Evolutionary conservation across 2,113 vertebrate species (phyloP), one percentile per base, ranked within the genome.

Genomic region (Buteo buteo): DNA sequence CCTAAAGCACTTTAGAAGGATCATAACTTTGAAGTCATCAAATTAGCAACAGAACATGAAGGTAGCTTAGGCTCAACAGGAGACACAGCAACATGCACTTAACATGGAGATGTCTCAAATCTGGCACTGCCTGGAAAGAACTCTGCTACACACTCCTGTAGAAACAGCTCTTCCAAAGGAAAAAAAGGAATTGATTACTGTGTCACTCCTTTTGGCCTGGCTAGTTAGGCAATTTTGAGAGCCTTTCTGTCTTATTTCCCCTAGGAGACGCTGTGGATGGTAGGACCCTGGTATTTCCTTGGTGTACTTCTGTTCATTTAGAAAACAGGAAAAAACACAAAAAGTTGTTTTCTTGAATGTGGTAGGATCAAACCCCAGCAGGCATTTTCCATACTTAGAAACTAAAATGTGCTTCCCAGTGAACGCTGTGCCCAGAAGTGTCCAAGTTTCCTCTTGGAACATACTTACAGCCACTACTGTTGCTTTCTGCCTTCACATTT

Each of bases 271-370:
- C 29, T 81, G 29, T 15, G 82, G 45, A 7, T 77, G 50, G 19
- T 25, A 59, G 49, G 21, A 86, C 11, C 3, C 29, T 42, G 14
- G 14, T 32, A 59, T 82, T 87, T 66, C 24, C 77, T 66, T 45
- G 24, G 21, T 70, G 25, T 7, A 6, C 54, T 71, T 64, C 25
- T 59, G 17, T 59, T 78, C 16, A 25, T 81, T 66, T 78, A 77
- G 29, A 58, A 90, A 85, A 72, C 8, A 20, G 1, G 4, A 3
- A 29, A 29, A 54, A 54, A 3, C 26, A 25, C 10, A 66, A 66
- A 36, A 44, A 11, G 3, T n/a, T 59, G 40, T 44, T 79, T 73
- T 52, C 19, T 70, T 66, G 17, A 83, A 36, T 0, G 0, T 3
- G 0, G 4, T 19, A 47, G 38, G 28, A 81, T 42, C 64, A 62